Percentiles rank a stretch among this genome's conserved stretches.
These are phyloP conservation scores for Plebejus anna DNA, from an alignment of 2,888 invertebrate genomes.

Conservation along the genomic window DNA sequence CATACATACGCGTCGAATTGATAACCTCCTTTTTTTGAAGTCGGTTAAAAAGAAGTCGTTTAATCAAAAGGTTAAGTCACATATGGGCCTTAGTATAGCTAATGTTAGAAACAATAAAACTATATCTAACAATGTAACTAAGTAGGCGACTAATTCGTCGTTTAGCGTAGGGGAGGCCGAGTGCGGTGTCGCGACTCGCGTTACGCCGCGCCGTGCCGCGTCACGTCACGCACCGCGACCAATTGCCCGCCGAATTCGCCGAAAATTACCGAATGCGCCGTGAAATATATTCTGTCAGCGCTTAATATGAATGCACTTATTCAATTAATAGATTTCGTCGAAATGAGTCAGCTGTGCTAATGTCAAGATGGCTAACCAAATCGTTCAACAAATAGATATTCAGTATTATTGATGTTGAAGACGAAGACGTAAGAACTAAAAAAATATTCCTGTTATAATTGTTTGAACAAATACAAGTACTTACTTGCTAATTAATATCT, in stretches of 20 bases:
- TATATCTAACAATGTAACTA: constrained; percentile 10
- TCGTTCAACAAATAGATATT: no score
- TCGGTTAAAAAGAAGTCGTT: neutral
- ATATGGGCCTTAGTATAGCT: neutral
- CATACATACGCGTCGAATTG: no score
- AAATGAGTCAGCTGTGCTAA: no score
- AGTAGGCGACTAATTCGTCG: neutral
- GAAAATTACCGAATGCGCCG: neutral
- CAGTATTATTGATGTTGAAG: no score
- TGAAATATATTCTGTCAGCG: constrained; percentile 6
- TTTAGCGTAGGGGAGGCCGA: neutral
- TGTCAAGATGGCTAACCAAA: no score
- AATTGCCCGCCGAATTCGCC: neutral
- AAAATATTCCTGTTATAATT: neutral
- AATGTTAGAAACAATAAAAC: neutral
- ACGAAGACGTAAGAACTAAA: neutral
- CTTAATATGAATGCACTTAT: neutral
- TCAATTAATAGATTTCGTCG: neutral
- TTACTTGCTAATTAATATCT: constrained; percentile 6
- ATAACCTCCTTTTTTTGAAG: no score
- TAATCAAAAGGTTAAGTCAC: neutral
- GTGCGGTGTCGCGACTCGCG: neutral
- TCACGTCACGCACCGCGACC: neutral
- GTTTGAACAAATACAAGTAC: neutral
- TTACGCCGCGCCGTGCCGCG: neutral